Evolutionary conservation across 35 echinoderm and acorn worm genomes (phyloP), one percentile per base, ranked within the genome.

Genomic region (Chiridota heheva): DNA sequence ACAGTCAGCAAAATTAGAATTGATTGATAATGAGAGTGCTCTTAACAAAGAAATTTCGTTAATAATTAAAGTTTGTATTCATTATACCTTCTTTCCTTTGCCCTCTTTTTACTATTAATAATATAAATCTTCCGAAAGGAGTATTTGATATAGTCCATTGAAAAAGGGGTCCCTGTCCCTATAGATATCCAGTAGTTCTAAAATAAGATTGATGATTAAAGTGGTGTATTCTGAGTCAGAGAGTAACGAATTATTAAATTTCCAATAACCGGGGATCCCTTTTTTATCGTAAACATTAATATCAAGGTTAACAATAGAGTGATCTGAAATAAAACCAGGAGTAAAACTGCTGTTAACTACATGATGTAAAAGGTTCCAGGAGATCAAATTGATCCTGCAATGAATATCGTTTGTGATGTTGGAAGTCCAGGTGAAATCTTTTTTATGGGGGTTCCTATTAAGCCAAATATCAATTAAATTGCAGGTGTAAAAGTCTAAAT

Each of bases 391-490:
- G 36, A 65, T 65, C 26, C 61, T 65, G 61, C 26, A 65, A 31
- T 25, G 26, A 65, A 65, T 16, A 65, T 65, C 36, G 15, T 31
- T 25, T 31, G 26, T 65, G 28, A 65, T 31, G 13, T 65, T 25
- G 28, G n/a, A n/a, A n/a, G 26, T 65, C 61, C 61, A 65, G 15
- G 61, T 65, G 36, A 17, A 65, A 31, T 65, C 26, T 34, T 65
- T 65, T 65, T 25, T 65, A 26, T 65, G 26, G 28, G 61, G 61
- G 36, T 65, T 25, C 61, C 1, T 65, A 31, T 65, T 65, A 31
- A 25, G 28, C 61, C 61, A 65, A 65, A 65, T 65, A 65, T 65
- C 61, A 65, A 25, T 31, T 15, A 65, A 34, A 65, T 65, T 34
- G 61, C 28, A 55, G 4, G 47, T 48, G 36, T 48, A 30, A 34